These are phyloP conservation scores for Caenorhabditis sp. DNA, from an alignment of 2,888 invertebrate genomes.

Conservation along the genomic window DNA sequence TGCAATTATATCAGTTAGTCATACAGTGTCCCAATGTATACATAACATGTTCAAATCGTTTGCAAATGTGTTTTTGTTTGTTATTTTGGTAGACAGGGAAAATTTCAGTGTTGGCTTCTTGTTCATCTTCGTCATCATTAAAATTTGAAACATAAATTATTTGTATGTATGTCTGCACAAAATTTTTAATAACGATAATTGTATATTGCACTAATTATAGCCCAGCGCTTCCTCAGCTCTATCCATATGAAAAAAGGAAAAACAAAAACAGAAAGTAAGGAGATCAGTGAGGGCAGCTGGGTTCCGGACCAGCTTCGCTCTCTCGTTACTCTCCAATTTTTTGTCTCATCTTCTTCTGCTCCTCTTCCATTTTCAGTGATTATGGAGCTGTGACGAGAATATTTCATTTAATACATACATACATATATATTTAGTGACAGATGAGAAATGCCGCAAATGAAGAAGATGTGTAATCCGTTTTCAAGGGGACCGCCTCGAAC, in stretches of 20 bases:
- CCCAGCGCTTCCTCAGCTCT: too few relatives aligned
- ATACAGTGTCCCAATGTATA: constrained; percentile 9
- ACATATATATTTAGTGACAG: constrained; percentile 42
- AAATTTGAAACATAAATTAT: not conserved
- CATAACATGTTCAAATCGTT: constrained; percentile 4
- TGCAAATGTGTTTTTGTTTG: not conserved
- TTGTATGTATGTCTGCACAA: too few relatives aligned
- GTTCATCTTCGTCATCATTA: not conserved
- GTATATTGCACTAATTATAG: not conserved
- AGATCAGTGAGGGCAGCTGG: not conserved
- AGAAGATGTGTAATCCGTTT: not conserved
- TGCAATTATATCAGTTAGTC: constrained; percentile 38
- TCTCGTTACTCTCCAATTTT: constrained; percentile 24
- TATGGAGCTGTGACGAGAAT: constrained; percentile 44
- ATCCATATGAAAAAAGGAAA: too few relatives aligned
- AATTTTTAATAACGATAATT: not conserved
- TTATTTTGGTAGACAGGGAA: not conserved
- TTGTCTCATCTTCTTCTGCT: not conserved
- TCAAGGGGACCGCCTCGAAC: constrained; percentile 21
- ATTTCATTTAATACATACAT: constrained; percentile 30
- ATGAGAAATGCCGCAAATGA: constrained; percentile 17
- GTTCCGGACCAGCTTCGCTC: constrained; percentile 20
- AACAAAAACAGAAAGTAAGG: too few relatives aligned
- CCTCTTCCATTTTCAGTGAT: constrained; percentile 35
- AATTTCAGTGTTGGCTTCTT: not conserved